phyloP scores from a whole-genome alignment of 2,888 invertebrate genomes.

The Linnaemya tessellans region DNA sequence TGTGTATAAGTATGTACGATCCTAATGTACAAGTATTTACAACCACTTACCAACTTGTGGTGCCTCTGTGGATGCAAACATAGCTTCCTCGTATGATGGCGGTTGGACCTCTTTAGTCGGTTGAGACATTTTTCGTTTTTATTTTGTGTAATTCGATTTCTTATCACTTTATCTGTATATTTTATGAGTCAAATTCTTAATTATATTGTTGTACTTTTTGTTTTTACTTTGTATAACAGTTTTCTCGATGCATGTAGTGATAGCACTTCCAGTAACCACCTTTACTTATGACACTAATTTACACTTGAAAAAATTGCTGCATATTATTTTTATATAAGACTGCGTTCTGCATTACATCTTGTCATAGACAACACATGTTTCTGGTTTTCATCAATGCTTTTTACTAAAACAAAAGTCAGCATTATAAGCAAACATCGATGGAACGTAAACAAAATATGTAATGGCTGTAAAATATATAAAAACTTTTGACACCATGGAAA shows the following conservation, averaged over 20 bases:
- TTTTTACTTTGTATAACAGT: slow-evolving; percentile 58
- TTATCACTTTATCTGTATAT: slow-evolving; percentile 26
- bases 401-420: no score
- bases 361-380: no score
- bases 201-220: slow-evolving; percentile 17
- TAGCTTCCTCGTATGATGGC: slow-evolving; percentile 73
- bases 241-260: neutral
- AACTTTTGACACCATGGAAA: no score
- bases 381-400: no score
- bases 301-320: neutral
- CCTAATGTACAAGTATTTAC: neutral
- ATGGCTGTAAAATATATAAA: no score
- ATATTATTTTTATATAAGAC: no score
- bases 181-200: slow-evolving; percentile 55
- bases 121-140: slow-evolving; percentile 54
- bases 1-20: neutral
- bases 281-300: neutral
- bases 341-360: no score
- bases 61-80: slow-evolving; percentile 69
- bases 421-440: no score
- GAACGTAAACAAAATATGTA: no score
- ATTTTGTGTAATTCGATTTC: neutral
- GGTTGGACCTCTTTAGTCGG: slow-evolving; percentile 66
- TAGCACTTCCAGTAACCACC: neutral
- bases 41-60: slow-evolving; percentile 72